Evolutionary conservation across 2,113 vertebrate genomes (phyloP), one percentile per base, ranked within the genome.

Genomic region (Dasyornis broadbenti): DNA sequence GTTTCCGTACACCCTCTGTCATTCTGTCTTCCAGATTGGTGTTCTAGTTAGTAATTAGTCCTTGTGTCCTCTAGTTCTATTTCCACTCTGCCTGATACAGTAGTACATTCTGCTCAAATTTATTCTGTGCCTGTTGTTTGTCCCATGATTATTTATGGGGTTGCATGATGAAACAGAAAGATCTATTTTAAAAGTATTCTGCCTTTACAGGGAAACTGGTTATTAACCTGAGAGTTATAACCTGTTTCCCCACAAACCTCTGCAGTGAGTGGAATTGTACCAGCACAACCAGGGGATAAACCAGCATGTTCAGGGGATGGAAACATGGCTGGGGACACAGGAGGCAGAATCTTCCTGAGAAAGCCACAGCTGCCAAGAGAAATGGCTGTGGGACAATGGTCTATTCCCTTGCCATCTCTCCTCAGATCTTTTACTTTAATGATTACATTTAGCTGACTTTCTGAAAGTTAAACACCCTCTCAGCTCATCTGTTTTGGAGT

Each of bases 301-400:
- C n/a, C n/a, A n/a, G 2, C 0, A 0, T 53, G 14, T 66, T 70
- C 31, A 53, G 66, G 56, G 40, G 2, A 9, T 64, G 40, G 33
- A 76, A 90, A 79, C 3, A 6, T 6, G 44, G 19, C 49, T 84
- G 49, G 39, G 44, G 31, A 72, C 26, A 61, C 2, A 37, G 18
- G 13, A 64, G 13, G 10, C 17, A 76, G 53, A 45, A 69, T 27
- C 16, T 80, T 88, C 39, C 26, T 0, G 4, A 86, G 59, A 66
- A 69, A 72, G 49, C 49, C 33, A 42, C 6, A 10, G 18, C 21
- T 93, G 39, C 69, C 56, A 82, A 60, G 37, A 78, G 68, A 68
- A 84, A 86, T 44, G n/a, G 27, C 54, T 72, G 45, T 64, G 64
- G 42, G 49, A 57, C 60, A 81, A 42, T 44, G 20, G 49, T 37